Percentiles rank a stretch among this genome's conserved stretches.
Conservation (phyloP, 2,888 invertebrate species). For the Dicycla oo region DNA sequence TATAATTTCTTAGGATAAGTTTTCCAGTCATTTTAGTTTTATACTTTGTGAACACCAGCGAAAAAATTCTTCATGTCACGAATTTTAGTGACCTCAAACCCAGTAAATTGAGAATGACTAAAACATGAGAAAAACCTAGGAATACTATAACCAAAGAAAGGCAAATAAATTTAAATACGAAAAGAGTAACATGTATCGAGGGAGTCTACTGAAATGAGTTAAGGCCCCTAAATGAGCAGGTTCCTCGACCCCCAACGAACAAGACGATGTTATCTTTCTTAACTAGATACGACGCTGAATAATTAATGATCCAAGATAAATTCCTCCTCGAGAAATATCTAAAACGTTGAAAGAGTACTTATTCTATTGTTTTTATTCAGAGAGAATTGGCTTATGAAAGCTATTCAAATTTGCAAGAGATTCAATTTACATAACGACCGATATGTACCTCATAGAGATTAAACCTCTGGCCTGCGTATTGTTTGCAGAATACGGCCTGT, state of each 20-base stretch:
- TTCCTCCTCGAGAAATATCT: conserved; percentile 75
- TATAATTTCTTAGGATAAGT: not conserved
- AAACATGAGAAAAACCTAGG: conserved; percentile 12
- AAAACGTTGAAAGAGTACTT: conserved; percentile 80
- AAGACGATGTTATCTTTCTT: conserved; percentile 58
- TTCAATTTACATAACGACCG: conserved; percentile 89
- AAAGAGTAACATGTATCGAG: conserved; percentile 19
- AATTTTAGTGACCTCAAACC: not conserved
- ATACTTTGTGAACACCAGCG: not conserved
- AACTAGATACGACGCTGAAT: conserved; percentile 70
- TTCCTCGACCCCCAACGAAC: conserved; percentile 30
- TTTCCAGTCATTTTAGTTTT: not conserved
- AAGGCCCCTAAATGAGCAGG: conserved; percentile 21
- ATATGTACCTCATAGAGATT: conserved; percentile 87
- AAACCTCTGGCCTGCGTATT: conserved; percentile 78
- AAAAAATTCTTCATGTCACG: not conserved
- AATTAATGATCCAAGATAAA: conserved; percentile 78
- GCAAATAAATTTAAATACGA: conserved; percentile 31
- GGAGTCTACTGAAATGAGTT: conserved; percentile 21
- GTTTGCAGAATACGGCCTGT: conserved; percentile 72
- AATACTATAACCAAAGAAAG: not conserved
- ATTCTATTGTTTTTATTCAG: conserved; percentile 86
- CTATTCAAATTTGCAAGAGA: conserved; percentile 88
- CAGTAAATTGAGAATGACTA: conserved; percentile 11
- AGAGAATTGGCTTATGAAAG: conserved; percentile 87